A percentile compares a stretch with the other conserved stretches of the same genome.
Evolutionary conservation across 1,140 invertebrate species (phyloP).

Genomic region (Brachionus plicatilis): DNA sequence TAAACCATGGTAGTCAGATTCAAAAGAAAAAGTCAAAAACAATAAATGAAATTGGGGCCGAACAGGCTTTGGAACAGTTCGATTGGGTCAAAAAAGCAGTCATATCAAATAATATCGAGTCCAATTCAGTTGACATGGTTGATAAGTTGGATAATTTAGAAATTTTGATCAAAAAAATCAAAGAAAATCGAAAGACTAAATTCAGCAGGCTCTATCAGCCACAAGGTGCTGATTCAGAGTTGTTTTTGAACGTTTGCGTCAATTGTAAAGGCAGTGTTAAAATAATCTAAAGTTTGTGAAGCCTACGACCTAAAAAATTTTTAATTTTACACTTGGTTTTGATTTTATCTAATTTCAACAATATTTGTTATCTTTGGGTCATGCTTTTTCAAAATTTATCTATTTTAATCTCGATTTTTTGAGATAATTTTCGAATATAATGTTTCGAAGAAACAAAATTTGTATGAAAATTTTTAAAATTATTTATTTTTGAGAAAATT

Average conservation of each 20-base stretch:
- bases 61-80: conserved; percentile 22
- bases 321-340: not conserved
- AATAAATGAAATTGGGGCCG: conserved; percentile 1
- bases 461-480: not conserved
- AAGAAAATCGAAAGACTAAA: not conserved
- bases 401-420: not conserved
- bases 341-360: not conserved
- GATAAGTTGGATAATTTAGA: conserved; percentile 11
- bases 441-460: not conserved
- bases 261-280: conserved; percentile 26
- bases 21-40: not conserved
- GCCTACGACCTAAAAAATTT: not conserved
- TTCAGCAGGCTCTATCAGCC: conserved; percentile 1
- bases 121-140: not conserved
- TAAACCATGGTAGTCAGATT: not conserved
- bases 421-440: not conserved
- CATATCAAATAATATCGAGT: not conserved
- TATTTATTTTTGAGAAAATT: not conserved
- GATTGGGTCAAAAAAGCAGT: not conserved
- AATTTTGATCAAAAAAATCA: not conserved
- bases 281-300: not conserved
- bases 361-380: not conserved
- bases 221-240: not conserved
- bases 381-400: not conserved
- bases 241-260: conserved; percentile 9